Percentiles rank a stretch among this genome's conserved stretches.
phyloP scores from a whole-genome alignment of 1,140 invertebrate species.

The Lysiphlebus fabarum region DNA sequence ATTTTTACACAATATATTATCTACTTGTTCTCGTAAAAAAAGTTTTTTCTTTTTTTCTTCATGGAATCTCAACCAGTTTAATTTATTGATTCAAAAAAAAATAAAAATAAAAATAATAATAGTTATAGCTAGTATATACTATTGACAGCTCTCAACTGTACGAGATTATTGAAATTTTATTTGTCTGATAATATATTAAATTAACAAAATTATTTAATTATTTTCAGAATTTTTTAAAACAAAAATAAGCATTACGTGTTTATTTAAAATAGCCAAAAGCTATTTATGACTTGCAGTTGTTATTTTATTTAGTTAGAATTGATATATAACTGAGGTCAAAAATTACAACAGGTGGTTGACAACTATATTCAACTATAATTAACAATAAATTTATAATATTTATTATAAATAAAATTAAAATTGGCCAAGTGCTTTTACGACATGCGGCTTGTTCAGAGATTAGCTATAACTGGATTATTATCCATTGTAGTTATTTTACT shows the following conservation, averaged over 20 bases:
- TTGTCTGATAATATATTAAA: too few relatives aligned
- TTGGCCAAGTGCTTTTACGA: conserved; percentile 37
- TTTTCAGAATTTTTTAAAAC: conserved; percentile 23
- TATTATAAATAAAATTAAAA: too few relatives aligned
- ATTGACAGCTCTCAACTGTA: conserved; percentile 15
- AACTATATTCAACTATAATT: conserved; percentile 33
- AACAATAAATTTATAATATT: conserved; percentile 17
- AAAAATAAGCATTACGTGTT: too few relatives aligned
- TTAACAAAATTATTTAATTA: too few relatives aligned
- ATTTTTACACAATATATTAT: too few relatives aligned
- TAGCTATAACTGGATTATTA: conserved; percentile 49
- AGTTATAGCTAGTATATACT: too few relatives aligned
- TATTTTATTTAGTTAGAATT: neutral
- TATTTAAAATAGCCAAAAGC: too few relatives aligned
- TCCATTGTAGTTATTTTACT: conserved; percentile 50
- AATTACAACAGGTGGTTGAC: conserved; percentile 45
- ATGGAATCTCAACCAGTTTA: too few relatives aligned
- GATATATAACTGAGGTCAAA: conserved; percentile 30
- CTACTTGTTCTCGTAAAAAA: too few relatives aligned
- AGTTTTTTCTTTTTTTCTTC: too few relatives aligned
- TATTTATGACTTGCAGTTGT: too few relatives aligned
- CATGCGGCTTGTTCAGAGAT: conserved; percentile 49
- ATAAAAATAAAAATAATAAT: too few relatives aligned
- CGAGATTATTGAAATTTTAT: neutral
- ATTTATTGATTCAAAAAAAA: conserved; percentile 1